These are phyloP conservation scores for Drosophila biarmipes DNA, from an alignment of 1,140 invertebrate genomes.

Conservation along the genomic window DNA sequence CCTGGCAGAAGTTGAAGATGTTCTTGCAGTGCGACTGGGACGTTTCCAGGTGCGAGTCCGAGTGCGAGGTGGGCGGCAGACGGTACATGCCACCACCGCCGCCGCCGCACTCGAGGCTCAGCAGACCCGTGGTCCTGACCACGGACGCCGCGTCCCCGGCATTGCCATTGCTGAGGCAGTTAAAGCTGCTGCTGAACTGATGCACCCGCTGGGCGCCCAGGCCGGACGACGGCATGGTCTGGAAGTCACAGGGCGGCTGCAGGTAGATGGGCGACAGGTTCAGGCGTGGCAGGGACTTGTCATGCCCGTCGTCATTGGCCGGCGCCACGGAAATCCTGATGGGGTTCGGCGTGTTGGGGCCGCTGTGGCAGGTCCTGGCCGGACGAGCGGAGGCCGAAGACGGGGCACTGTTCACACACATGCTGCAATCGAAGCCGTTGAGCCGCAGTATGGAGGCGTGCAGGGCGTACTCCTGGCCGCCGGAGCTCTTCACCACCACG, in stretches of 20 bases:
- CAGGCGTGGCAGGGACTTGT: constrained; percentile 59
- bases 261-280: constrained; percentile 78
- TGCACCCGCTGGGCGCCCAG: constrained; percentile 46
- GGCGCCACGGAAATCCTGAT: constrained; percentile 63
- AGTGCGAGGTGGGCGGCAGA: constrained; percentile 62
- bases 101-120: constrained; percentile 28
- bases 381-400: constrained; percentile 6
- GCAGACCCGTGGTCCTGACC: constrained; percentile 17
- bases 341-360: constrained; percentile 41
- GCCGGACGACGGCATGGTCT: constrained; percentile 1
- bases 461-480: constrained; percentile 85
- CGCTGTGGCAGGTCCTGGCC: constrained; percentile 21
- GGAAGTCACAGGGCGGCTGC: constrained; percentile 61
- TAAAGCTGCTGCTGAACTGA: constrained; percentile 75
- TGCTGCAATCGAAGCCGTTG: constrained; percentile 85
- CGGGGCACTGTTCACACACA: constrained; percentile 78
- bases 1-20: constrained; percentile 81
- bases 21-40: constrained; percentile 66
- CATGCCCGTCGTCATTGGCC: constrained; percentile 21
- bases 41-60: constrained; percentile 75
- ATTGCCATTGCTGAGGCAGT: constrained; percentile 66
- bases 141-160: constrained; percentile 6
- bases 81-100: constrained; percentile 44
- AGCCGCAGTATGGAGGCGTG: constrained; percentile 87
- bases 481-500: constrained; percentile 85